Conservation (phyloP, 2,113 vertebrate species). For the Eretmochelys imbricata region DNA sequence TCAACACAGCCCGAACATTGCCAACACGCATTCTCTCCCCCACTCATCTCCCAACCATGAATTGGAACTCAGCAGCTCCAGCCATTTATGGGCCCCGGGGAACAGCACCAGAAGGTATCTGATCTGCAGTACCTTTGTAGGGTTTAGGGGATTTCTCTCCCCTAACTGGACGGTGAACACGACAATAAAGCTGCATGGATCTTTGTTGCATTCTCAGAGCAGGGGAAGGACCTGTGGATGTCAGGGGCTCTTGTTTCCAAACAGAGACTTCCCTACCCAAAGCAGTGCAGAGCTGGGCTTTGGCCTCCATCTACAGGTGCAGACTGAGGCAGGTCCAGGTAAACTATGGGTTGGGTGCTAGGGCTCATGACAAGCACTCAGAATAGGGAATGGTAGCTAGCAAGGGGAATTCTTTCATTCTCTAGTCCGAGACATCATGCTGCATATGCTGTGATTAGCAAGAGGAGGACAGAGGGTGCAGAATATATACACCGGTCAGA, state of each 20-base stretch:
- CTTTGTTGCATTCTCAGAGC: neutral
- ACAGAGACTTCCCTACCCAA: neutral
- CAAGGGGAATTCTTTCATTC: fast-evolving
- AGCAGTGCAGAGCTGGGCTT: neutral
- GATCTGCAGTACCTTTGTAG: neutral
- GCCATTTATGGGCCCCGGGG: neutral
- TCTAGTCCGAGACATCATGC: neutral
- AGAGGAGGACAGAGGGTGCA: neutral
- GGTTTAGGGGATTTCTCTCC: neutral
- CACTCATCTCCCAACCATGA: neutral
- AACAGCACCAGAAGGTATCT: neutral
- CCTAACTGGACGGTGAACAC: neutral
- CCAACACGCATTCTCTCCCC: neutral
- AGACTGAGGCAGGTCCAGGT: neutral
- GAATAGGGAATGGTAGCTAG: neutral
- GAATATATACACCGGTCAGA: neutral
- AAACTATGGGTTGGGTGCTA: neutral
- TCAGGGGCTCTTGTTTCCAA: neutral
- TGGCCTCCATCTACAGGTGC: neutral
- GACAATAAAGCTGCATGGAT: neutral
- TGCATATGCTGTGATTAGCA: neutral
- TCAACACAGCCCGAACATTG: neutral
- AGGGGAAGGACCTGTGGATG: neutral
- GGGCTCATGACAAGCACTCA: neutral
- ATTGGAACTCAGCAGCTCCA: neutral